These are phyloP conservation scores for Brachionus asplanchnoidis DNA, from an alignment of 1,140 invertebrate species.

Conservation along the genomic window DNA sequence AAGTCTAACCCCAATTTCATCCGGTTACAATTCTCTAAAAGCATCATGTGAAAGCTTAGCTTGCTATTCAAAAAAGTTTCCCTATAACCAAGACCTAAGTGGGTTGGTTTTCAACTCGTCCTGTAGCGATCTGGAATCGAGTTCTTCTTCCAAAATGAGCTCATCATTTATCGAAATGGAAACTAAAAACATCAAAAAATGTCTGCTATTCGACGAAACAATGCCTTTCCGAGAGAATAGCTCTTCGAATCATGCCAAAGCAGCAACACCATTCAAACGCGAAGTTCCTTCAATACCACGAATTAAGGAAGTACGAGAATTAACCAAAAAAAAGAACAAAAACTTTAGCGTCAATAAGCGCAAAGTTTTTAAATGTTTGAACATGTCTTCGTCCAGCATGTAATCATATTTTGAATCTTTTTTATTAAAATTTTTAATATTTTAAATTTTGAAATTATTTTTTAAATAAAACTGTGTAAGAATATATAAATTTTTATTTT, in stretches of 20 bases:
- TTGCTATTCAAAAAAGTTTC: neutral
- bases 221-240: neutral
- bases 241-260: neutral
- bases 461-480: neutral
- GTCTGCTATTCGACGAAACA: neutral
- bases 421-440: neutral
- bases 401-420: neutral
- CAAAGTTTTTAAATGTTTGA: neutral
- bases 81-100: neutral
- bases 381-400: conserved; percentile 11
- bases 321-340: neutral
- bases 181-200: neutral
- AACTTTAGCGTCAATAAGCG: neutral
- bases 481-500: too few relatives aligned
- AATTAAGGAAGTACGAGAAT: neutral
- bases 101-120: neutral
- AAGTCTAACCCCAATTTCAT: neutral
- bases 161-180: neutral
- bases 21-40: neutral
- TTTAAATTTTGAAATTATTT: neutral
- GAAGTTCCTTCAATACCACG: neutral
- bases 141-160: neutral
- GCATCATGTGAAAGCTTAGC: neutral
- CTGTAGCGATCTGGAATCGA: neutral
- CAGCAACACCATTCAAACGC: neutral